A percentile compares a stretch with the other conserved stretches of the same genome.
Conservation (phyloP, 2,888 invertebrate species). For the Microchrysa polita region DNA sequence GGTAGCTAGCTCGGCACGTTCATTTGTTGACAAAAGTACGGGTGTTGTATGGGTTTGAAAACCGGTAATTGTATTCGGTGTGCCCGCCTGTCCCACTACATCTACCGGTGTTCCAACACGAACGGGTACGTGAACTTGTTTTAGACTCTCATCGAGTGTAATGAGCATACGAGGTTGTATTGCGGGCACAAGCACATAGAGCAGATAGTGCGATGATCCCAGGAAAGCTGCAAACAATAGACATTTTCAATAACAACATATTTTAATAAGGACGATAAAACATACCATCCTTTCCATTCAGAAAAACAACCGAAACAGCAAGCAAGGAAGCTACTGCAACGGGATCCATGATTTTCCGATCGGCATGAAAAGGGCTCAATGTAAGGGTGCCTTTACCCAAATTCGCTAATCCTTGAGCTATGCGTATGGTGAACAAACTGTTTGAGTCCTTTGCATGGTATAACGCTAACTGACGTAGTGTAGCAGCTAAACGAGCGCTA, state of each 20-base stretch:
- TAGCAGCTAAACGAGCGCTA: slow-evolving; percentile 87
- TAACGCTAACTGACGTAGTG: slow-evolving; percentile 92
- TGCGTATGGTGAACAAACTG: slow-evolving; percentile 92
- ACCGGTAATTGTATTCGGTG: slow-evolving; percentile 97
- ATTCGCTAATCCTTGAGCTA: slow-evolving; percentile 93
- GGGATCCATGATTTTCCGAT: slow-evolving; percentile 87
- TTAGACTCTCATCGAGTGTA: slow-evolving; percentile 90
- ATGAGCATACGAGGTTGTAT: slow-evolving; percentile 98
- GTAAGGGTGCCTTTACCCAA: slow-evolving; percentile 96
- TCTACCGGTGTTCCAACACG: slow-evolving; percentile 91
- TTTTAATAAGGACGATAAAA: slow-evolving; percentile 54
- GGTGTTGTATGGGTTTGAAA: slow-evolving; percentile 98
- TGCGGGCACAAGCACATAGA: slow-evolving; percentile 93
- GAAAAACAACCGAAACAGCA: slow-evolving; percentile 85
- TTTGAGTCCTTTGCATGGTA: slow-evolving; percentile 96
- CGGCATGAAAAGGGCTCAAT: slow-evolving; percentile 91
- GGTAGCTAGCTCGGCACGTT: slow-evolving; percentile 93
- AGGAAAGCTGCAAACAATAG: slow-evolving; percentile 73
- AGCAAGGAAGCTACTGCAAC: slow-evolving; percentile 92
- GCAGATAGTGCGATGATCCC: slow-evolving; percentile 89
- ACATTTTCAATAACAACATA: background rate
- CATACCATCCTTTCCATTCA: slow-evolving; percentile 94
- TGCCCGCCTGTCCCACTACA: slow-evolving; percentile 96
- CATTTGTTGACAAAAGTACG: slow-evolving; percentile 92
- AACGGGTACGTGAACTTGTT: slow-evolving; percentile 88